A percentile compares a stretch with the other conserved stretches of the same genome.
These are phyloP conservation scores for Brevimyrus niger DNA, from an alignment of 2,113 vertebrate species.

Conservation along the genomic window DNA sequence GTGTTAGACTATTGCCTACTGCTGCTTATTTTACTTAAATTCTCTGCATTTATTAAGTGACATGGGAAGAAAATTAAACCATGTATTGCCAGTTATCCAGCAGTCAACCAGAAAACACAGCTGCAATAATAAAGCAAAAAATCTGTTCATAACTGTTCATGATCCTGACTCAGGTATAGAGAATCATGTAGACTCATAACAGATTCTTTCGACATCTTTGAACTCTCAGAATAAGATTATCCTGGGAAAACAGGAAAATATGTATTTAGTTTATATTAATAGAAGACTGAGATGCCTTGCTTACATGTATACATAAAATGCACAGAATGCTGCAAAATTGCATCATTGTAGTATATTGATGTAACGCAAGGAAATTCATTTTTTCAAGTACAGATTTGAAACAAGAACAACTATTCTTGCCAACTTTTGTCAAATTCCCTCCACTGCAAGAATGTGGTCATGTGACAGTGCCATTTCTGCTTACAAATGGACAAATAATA, in stretches of 20 bases:
- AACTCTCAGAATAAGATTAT: not conserved
- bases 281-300: not conserved
- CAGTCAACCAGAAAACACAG: not conserved
- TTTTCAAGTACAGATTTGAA: not conserved
- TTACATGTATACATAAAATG: not conserved
- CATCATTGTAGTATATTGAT: not conserved
- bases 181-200: not conserved
- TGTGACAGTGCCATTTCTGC: not conserved
- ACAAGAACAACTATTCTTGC: not conserved
- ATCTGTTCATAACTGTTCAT: not conserved
- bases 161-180: not conserved
- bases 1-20: not conserved
- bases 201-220: not conserved
- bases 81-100: not conserved
- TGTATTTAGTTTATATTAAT: not conserved
- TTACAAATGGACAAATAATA: conserved; percentile 49
- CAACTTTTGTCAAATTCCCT: not conserved
- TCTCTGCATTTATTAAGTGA: not conserved
- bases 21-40: not conserved
- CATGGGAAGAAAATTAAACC: not conserved
- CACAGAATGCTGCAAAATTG: not conserved
- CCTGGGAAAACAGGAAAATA: not conserved
- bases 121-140: not conserved
- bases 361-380: not conserved
- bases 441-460: not conserved